Percentiles rank a stretch among this genome's conserved stretches.
phyloP scores from a whole-genome alignment of 2,113 vertebrate species.

The Aegypius monachus region DNA sequence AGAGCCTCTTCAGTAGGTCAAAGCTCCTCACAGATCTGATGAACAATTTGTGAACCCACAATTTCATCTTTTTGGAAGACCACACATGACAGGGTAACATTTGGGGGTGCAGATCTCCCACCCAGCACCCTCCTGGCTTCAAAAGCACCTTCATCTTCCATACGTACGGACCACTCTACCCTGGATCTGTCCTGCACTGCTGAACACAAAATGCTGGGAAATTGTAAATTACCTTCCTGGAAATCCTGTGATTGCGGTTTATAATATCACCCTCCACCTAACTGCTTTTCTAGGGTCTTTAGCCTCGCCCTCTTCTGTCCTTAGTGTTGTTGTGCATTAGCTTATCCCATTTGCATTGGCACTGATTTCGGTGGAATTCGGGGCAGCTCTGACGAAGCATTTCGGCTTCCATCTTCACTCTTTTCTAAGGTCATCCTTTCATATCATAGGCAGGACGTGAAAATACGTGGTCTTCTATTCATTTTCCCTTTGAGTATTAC shows the following conservation, averaged over 20 bases:
- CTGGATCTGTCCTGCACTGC: background rate
- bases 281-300: background rate
- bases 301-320: background rate
- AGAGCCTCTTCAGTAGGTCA: background rate
- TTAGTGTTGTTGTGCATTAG: background rate
- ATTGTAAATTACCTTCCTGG: background rate
- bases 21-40: background rate
- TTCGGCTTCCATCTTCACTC: background rate
- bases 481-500: background rate
- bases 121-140: background rate
- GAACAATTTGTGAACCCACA: background rate
- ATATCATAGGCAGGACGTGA: background rate
- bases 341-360: background rate
- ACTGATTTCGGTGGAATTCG: background rate
- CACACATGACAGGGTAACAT: background rate
- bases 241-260: background rate
- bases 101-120: background rate
- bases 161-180: fast-evolving
- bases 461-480: background rate
- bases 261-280: background rate
- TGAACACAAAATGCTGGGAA: background rate
- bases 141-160: background rate
- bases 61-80: background rate
- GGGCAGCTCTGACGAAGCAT: background rate
- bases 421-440: background rate